These are phyloP conservation scores for Chiloscyllium punctatum DNA, from an alignment of 2,797 vertebrate genomes.

Conservation along the genomic window DNA sequence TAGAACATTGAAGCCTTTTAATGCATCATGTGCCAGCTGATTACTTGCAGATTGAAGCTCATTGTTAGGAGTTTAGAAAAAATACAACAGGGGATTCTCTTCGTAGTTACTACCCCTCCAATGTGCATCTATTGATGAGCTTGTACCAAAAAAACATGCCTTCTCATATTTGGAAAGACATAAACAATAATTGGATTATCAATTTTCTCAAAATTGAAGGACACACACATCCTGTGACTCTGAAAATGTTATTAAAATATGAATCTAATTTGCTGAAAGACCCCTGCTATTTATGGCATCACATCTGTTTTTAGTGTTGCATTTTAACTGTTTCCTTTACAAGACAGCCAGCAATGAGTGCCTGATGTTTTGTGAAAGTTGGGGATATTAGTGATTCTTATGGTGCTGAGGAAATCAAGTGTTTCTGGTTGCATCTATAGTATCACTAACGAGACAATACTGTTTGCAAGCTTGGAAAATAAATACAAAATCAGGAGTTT, in stretches of 20 bases:
- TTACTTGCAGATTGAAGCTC: not conserved
- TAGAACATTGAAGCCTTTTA: not conserved
- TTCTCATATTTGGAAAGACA: not conserved
- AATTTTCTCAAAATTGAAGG: not conserved
- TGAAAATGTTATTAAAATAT: not conserved
- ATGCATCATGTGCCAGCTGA: not conserved
- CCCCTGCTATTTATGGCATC: not conserved
- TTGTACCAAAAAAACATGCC: not conserved
- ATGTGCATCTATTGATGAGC: not conserved
- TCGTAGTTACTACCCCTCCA: not conserved
- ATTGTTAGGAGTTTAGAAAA: not conserved
- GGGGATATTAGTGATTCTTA: not conserved
- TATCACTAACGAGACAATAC: not conserved
- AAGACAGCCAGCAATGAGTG: not conserved
- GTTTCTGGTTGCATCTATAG: not conserved
- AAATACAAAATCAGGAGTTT: not conserved
- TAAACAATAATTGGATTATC: not conserved
- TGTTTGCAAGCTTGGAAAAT: not conserved
- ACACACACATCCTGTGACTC: not conserved
- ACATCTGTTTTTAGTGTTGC: not conserved
- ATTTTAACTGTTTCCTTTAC: not conserved
- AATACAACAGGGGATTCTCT: not conserved
- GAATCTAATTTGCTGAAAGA: not conserved
- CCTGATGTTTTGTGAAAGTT: not conserved
- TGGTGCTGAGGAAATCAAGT: not conserved